Percentiles rank a stretch among this genome's conserved stretches.
Conservation (phyloP, 2,888 invertebrate species). For the Drymonia ruficornis region DNA sequence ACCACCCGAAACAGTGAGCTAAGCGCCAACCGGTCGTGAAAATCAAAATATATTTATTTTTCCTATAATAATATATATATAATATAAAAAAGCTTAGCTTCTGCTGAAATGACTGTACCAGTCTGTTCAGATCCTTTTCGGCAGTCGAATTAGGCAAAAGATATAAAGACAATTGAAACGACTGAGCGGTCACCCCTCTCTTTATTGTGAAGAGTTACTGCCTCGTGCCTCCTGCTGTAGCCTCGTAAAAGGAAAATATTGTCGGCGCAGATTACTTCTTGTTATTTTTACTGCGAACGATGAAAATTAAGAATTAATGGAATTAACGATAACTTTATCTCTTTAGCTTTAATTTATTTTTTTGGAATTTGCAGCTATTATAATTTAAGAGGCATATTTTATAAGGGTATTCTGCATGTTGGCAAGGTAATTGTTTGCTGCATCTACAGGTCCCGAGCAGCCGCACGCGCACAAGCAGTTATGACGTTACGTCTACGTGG, state of each 20-base stretch:
- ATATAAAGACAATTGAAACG: constrained; percentile 28
- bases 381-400: too few species aligned
- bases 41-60: too few species aligned
- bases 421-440: too few species aligned
- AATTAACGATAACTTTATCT: background rate
- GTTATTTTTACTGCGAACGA: background rate
- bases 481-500: too few species aligned
- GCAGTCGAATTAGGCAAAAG: constrained; percentile 16
- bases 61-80: too few species aligned
- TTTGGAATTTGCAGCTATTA: too few species aligned
- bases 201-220: constrained; percentile 23
- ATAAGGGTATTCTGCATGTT: too few species aligned
- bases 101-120: background rate
- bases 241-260: constrained; percentile 6
- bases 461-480: too few species aligned
- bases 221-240: constrained; percentile 17
- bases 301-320: background rate
- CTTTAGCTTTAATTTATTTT: background rate
- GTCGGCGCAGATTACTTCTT: background rate
- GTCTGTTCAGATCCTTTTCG: background rate
- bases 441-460: too few species aligned
- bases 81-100: too few species aligned
- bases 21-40: too few species aligned
- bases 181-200: constrained; percentile 25
- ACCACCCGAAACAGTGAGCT: too few species aligned